These are phyloP conservation scores for Chrysotoxum bicinctum DNA, from an alignment of 2,888 invertebrate species.

Conservation along the genomic window DNA sequence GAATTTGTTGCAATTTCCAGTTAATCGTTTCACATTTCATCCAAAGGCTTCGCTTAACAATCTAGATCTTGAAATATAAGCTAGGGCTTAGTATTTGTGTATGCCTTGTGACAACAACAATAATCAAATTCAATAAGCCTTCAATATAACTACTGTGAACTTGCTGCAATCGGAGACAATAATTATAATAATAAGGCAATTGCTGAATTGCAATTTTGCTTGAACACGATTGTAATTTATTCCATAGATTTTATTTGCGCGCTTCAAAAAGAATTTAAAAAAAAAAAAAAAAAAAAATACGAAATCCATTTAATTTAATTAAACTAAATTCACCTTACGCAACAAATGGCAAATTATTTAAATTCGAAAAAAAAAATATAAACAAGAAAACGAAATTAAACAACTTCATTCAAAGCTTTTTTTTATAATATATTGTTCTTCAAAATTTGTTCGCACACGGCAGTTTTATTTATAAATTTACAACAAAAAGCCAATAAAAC, in stretches of 20 bases:
- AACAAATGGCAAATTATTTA: conserved; percentile 4
- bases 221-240: neutral
- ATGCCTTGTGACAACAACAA: neutral
- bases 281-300: too few species aligned
- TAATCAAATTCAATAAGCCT: neutral
- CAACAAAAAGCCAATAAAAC: conserved; percentile 1
- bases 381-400: neutral
- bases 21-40: neutral
- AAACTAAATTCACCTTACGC: conserved; percentile 30
- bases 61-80: neutral
- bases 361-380: conserved; percentile 4
- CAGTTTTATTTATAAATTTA: conserved; percentile 33
- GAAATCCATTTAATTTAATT: neutral
- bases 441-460: conserved; percentile 37
- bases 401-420: conserved; percentile 18
- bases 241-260: neutral
- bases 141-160: neutral
- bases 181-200: neutral
- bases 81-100: neutral
- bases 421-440: conserved; percentile 7
- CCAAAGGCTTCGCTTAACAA: neutral
- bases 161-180: neutral
- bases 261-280: neutral
- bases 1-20: neutral
- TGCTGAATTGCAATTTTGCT: neutral